Evolutionary conservation across 2,888 invertebrate genomes (phyloP), one percentile per base, ranked within the genome.

Genomic region (Cylindroiulus punctatus): DNA sequence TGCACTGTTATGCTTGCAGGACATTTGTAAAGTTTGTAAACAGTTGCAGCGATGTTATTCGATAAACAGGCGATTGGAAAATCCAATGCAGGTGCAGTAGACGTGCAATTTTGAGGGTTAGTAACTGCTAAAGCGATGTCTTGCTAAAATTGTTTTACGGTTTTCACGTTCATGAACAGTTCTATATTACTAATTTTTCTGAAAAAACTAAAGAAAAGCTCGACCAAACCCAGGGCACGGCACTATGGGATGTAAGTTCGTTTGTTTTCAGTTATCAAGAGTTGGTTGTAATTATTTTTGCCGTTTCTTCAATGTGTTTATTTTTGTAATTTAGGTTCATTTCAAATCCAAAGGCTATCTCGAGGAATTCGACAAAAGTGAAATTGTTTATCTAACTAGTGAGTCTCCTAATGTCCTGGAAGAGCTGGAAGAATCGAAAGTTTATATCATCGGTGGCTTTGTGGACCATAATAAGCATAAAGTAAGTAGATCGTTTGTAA

Each of bases 401-500:
- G 99, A 99, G 91, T 98, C 98, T 19, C 95, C 96, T 84, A 97
- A 96, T 92, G 91, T 97, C 8, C 93, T 99, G 88, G 88, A 90
- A 3, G 91, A 91, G 86, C 92, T 98, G 89, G 94, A 96, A 89
- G 93, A 95, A 32, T 93, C 94, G 88, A 95, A 95, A 90, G 93
- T 95, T 83, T 99, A 99, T 90, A 94, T 99, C 85, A 98, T 99
- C 90, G 99, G 99, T 76, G 99, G 98, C 40, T 92, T 99, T 82
- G 98, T 99, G 0, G 99, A 99, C 92, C 99, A 99, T 90, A 99
- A 99, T 92, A 93, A 95, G 89, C 95, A 98, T 89, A 99, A 98
- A 93, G 96, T 94, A 90, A 89, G 88, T 32, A n/a, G n/a, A n/a
- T 36, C 36, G 7, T 36, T 36, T 7, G 7, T 36, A 36, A 36